phyloP scores from a whole-genome alignment of 2,797 vertebrate genomes.

The Chelon labrosus region DNA sequence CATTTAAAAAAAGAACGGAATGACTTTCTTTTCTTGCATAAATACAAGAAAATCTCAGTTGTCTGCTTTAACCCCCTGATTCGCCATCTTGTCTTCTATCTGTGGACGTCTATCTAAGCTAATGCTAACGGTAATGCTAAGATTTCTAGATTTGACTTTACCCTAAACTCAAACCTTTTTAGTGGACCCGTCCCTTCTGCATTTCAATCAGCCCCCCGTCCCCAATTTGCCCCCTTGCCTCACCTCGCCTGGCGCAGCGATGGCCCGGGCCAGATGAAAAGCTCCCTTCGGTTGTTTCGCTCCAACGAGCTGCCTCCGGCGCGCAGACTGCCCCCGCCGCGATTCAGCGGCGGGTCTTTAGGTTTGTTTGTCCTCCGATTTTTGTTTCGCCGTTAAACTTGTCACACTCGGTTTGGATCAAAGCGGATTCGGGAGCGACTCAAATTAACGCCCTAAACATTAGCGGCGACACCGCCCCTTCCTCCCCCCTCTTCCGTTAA shows the following conservation, averaged over 20 bases:
- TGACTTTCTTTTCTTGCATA: not conserved
- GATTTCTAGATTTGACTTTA: no score
- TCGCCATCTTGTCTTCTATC: no score
- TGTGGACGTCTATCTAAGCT: no score
- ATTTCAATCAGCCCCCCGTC: constrained; percentile 59
- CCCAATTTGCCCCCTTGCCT: constrained; percentile 65
- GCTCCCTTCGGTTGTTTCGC: constrained; percentile 65
- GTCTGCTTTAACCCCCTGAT: not conserved
- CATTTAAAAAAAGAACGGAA: constrained; percentile 24
- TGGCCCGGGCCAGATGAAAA: constrained; percentile 57
- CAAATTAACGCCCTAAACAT: constrained; percentile 73
- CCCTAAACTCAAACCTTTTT: not conserved
- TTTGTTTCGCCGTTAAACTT: constrained; percentile 81
- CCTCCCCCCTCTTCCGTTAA: constrained; percentile 47
- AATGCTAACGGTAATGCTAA: no score
- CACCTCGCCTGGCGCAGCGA: constrained; percentile 62
- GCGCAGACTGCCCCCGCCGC: constrained; percentile 38
- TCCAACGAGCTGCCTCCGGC: constrained; percentile 59
- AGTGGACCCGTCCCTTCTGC: not conserved
- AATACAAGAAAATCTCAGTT: not conserved
- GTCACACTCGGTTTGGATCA: constrained; percentile 80
- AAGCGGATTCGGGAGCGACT: constrained; percentile 60
- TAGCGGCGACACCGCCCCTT: constrained; percentile 58
- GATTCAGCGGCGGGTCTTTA: constrained; percentile 63
- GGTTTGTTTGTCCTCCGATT: constrained; percentile 76